A percentile compares a stretch with the other conserved stretches of the same genome.
Evolutionary conservation across 2,888 invertebrate species (phyloP).

Genomic region (Zele albiditarsus): DNA sequence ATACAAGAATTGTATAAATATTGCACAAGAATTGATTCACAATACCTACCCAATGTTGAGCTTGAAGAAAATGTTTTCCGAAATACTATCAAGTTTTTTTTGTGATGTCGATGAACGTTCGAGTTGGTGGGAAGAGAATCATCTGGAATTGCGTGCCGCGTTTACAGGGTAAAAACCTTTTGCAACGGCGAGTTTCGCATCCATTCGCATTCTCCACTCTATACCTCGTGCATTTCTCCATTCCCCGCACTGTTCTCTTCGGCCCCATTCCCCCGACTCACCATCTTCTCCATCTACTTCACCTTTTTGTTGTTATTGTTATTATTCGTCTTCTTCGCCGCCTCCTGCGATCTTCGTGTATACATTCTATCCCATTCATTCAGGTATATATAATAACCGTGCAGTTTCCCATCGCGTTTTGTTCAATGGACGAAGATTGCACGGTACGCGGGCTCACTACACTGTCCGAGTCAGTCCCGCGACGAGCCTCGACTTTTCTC

Average conservation of each 20-base stretch:
- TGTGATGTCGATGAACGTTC: background rate
- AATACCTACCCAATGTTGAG: background rate
- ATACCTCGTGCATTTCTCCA: conserved; percentile 59
- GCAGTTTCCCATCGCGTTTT: conserved; percentile 72
- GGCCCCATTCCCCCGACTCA: background rate
- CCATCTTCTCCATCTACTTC: conserved; percentile 2
- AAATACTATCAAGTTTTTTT: background rate
- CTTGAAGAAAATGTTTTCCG: background rate
- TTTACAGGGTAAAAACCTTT: conserved; percentile 61
- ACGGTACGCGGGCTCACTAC: conserved; percentile 68
- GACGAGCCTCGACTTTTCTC: conserved; percentile 52
- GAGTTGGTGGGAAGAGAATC: background rate
- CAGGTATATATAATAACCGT: conserved; percentile 69
- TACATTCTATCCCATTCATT: conserved; percentile 64
- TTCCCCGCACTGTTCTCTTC: background rate
- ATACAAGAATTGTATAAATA: background rate
- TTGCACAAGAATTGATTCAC: background rate
- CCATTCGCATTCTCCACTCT: conserved; percentile 52
- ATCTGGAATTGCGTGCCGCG: conserved; percentile 60
- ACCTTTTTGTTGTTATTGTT: conserved; percentile 22
- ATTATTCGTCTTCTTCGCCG: conserved; percentile 45
- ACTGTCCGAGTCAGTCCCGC: conserved; percentile 57
- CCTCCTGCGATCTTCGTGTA: conserved; percentile 49
- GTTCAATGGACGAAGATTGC: conserved; percentile 72
- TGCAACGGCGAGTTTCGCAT: conserved; percentile 56